Evolutionary conservation across 2,888 invertebrate genomes (phyloP).

Genomic region (Lochmaea crataegi): DNA sequence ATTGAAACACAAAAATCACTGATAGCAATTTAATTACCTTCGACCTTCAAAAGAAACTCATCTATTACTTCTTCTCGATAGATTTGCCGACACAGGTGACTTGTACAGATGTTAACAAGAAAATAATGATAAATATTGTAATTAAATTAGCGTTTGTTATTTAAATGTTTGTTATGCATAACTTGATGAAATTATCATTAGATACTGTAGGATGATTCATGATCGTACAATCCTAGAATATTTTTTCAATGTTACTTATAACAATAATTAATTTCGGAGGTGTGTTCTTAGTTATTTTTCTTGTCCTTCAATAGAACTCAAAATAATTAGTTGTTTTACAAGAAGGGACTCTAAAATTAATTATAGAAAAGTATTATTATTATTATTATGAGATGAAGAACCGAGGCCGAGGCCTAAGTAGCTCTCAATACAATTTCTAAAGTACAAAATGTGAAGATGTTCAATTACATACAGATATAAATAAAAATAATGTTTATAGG

Average conservation of each 20-base stretch:
- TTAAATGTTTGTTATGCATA: background rate
- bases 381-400: too few relatives aligned
- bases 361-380: too few relatives aligned
- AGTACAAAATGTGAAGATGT: too few relatives aligned
- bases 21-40: too few relatives aligned
- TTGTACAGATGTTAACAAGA: conserved; percentile 6
- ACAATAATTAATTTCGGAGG: conserved; percentile 3
- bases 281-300: background rate
- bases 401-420: too few relatives aligned
- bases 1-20: too few relatives aligned
- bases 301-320: background rate
- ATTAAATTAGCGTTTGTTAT: conserved; percentile 2
- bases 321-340: too few relatives aligned
- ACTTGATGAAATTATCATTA: conserved; percentile 1
- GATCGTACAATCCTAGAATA: background rate
- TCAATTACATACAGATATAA: too few relatives aligned
- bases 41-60: too few relatives aligned
- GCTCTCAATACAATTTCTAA: too few relatives aligned
- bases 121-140: conserved; percentile 3
- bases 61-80: background rate
- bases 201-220: background rate
- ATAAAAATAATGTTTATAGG: too few relatives aligned
- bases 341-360: too few relatives aligned
- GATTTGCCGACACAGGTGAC: conserved; percentile 14
- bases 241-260: background rate